Conservation (phyloP, 2,797 vertebrate genomes). For the Rhinophrynus dorsalis region DNA sequence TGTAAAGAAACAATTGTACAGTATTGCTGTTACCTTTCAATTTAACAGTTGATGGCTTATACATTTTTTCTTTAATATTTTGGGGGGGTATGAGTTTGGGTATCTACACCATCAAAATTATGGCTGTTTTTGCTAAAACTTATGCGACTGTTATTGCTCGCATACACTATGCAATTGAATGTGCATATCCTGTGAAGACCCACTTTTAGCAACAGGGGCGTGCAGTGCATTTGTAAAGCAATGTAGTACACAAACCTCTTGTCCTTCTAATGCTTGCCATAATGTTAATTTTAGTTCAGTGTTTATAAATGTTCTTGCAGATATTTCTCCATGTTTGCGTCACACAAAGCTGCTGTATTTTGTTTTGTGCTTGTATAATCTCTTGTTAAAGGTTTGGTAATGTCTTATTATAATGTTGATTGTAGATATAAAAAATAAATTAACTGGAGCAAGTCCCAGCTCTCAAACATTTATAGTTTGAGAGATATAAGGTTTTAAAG, state of each 20-base stretch:
- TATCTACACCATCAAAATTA: too few relatives aligned
- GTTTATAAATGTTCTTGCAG: neutral
- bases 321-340: neutral
- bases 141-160: constrained; percentile 4
- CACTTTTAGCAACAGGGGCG: neutral
- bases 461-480: too few relatives aligned
- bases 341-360: too few relatives aligned
- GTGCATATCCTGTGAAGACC: constrained; percentile 46
- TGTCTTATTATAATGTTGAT: too few relatives aligned
- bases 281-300: neutral
- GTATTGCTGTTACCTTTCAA: constrained; percentile 69
- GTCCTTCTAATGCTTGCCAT: too few relatives aligned
- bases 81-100: constrained; percentile 28
- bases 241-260: too few relatives aligned
- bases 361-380: too few relatives aligned
- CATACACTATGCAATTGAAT: constrained; percentile 63
- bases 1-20: constrained; percentile 71
- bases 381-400: too few relatives aligned
- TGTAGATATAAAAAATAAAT: too few relatives aligned
- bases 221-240: too few relatives aligned
- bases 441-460: too few relatives aligned
- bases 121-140: neutral
- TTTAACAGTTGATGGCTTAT: constrained; percentile 62
- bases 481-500: too few relatives aligned
- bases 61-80: constrained; percentile 57